Evolutionary conservation across 2,113 vertebrate species (phyloP).

Genomic region (Solea solea): DNA sequence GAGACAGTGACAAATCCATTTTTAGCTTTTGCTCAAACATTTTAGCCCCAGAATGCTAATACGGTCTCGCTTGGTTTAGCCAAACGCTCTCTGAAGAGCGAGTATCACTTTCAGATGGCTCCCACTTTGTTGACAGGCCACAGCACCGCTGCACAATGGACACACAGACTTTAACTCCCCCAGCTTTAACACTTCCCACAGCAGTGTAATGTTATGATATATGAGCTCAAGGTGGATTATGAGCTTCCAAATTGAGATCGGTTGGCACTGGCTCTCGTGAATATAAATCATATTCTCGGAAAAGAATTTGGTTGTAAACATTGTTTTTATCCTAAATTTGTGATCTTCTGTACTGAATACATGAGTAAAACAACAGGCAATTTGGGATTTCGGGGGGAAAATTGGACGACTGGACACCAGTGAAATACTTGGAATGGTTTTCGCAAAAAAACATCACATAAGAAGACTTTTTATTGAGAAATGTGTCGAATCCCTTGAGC

Average conservation of each 20-base stretch:
- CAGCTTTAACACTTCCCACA: conserved; percentile 24
- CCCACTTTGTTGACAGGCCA: conserved; percentile 53
- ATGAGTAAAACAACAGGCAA: too few species aligned
- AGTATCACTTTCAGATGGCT: conserved; percentile 76
- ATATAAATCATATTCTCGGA: conserved; percentile 20
- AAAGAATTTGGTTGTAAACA: not conserved
- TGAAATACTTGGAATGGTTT: too few species aligned
- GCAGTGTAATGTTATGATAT: conserved; percentile 24
- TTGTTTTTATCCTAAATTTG: too few species aligned
- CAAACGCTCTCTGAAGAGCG: conserved; percentile 50
- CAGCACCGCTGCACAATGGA: conserved; percentile 24
- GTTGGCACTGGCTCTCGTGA: not conserved
- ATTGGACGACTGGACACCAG: too few species aligned
- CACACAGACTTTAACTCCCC: conserved; percentile 18
- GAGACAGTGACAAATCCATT: conserved; percentile 79
- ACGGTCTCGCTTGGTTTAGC: conserved; percentile 71
- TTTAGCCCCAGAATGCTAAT: conserved; percentile 77
- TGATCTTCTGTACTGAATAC: too few species aligned
- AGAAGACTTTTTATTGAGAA: too few species aligned
- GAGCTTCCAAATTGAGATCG: conserved; percentile 3
- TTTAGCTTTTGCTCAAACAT: conserved; percentile 73
- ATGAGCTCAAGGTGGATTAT: conserved; percentile 30
- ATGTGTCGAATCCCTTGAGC: not conserved
- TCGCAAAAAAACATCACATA: too few species aligned
- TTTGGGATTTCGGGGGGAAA: too few species aligned